Conservation (phyloP, 2,797 vertebrate genomes). For the Basileuterus tristriatus region DNA sequence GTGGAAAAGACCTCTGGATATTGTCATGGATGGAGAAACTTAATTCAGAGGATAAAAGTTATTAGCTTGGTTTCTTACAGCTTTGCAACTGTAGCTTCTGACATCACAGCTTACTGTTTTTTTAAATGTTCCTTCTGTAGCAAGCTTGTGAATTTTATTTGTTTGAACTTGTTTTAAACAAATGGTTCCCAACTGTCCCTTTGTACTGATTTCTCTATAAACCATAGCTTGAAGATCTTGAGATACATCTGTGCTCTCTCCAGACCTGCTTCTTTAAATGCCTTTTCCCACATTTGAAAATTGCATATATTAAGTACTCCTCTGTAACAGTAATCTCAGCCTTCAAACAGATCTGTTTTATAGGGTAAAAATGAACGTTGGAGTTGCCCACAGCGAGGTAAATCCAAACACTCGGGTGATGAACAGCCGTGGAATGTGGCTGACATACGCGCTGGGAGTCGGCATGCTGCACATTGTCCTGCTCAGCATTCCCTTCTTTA, state of each 20-base stretch:
- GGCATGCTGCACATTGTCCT: slow-evolving; percentile 94
- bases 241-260: background rate
- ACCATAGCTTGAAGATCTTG: background rate
- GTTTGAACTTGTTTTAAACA: background rate
- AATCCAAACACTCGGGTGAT: slow-evolving; percentile 97
- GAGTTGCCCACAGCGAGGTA: slow-evolving; percentile 97
- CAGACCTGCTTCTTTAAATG: background rate
- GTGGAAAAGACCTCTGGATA: background rate
- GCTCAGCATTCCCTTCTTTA: slow-evolving; percentile 97
- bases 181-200: background rate
- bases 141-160: background rate
- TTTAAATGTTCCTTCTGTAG: background rate
- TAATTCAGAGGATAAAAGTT: background rate
- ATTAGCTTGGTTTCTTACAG: background rate
- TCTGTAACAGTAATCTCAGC: background rate
- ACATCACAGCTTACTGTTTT: background rate
- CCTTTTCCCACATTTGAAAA: background rate
- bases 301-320: background rate
- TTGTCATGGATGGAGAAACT: background rate
- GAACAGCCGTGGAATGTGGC: slow-evolving; percentile 98
- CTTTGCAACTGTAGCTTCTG: background rate
- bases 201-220: background rate
- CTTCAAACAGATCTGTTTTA: slow-evolving; percentile 40
- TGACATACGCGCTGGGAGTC: slow-evolving; percentile 92
- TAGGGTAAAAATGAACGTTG: slow-evolving; percentile 91